Evolutionary conservation across 2,888 invertebrate species (phyloP).

Genomic region (Drosophila antonietae): DNA sequence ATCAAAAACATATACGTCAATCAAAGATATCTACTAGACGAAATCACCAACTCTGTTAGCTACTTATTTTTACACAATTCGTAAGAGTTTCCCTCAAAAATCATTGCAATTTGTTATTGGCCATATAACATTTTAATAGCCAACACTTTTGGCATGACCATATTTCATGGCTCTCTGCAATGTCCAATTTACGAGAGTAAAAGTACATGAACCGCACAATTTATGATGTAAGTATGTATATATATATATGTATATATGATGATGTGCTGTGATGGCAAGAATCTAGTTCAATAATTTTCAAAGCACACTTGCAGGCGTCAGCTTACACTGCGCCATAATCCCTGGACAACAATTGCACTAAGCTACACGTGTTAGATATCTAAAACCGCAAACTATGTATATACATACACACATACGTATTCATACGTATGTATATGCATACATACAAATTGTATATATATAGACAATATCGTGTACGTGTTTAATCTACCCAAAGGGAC

Average conservation of each 20-base stretch:
- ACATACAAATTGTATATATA: slow-evolving; percentile 24
- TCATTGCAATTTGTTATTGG: slow-evolving; percentile 28
- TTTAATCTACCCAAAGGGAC: slow-evolving; percentile 75
- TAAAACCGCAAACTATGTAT: slow-evolving; percentile 48
- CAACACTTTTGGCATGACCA: background rate
- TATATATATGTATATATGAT: background rate
- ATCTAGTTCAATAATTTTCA: slow-evolving; percentile 44
- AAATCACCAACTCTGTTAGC: background rate
- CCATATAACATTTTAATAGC: slow-evolving; percentile 31
- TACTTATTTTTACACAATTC: too few species aligned
- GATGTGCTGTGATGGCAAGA: slow-evolving; percentile 14
- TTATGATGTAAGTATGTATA: slow-evolving; percentile 20
- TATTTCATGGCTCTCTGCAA: slow-evolving; percentile 15
- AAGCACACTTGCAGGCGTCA: slow-evolving; percentile 56
- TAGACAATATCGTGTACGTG: slow-evolving; percentile 63
- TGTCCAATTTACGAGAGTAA: slow-evolving; percentile 15
- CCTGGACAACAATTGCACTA: slow-evolving; percentile 25
- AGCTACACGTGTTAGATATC: slow-evolving; percentile 41
- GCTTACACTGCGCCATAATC: slow-evolving; percentile 59
- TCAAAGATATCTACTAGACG: too few species aligned
- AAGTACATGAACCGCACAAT: slow-evolving; percentile 8
- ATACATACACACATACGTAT: background rate
- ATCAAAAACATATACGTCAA: too few species aligned
- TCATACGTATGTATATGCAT: slow-evolving; percentile 8
- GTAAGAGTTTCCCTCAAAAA: background rate